A percentile compares a stretch with the other conserved stretches of the same genome.
Evolutionary conservation across 2,888 invertebrate genomes (phyloP).

Genomic region (Ophonus ardosiacus): DNA sequence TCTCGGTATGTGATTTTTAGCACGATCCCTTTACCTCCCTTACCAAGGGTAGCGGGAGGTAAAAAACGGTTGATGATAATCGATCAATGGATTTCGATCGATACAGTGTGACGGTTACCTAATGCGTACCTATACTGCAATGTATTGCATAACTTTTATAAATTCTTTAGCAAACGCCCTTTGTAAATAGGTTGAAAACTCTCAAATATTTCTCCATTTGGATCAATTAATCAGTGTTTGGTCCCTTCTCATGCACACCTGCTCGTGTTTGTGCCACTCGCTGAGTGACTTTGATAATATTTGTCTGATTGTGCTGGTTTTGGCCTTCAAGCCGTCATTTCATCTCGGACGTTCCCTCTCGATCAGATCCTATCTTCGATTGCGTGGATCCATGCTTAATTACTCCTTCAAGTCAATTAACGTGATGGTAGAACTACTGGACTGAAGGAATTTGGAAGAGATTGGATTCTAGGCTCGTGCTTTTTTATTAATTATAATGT

Average conservation of each 20-base stretch:
- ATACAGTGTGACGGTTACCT: too few relatives aligned
- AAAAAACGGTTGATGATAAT: too few relatives aligned
- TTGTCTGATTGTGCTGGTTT: constrained; percentile 55
- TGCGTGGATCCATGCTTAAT: constrained; percentile 28
- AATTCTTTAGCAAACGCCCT: background rate
- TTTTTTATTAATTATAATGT: background rate
- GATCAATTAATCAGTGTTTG: background rate
- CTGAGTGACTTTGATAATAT: constrained; percentile 51
- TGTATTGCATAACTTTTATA: background rate
- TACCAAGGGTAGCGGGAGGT: too few relatives aligned
- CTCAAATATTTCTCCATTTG: background rate
- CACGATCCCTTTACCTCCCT: too few relatives aligned
- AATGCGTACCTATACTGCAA: background rate
- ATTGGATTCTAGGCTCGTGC: background rate
- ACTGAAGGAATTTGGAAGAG: background rate
- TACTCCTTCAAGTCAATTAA: constrained; percentile 36
- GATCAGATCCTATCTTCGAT: constrained; percentile 37
- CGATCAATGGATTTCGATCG: too few relatives aligned
- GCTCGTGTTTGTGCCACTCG: constrained; percentile 19
- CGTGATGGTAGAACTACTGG: background rate
- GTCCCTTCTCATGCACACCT: constrained; percentile 32
- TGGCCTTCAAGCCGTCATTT: constrained; percentile 33
- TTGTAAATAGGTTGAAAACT: background rate
- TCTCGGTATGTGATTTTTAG: too few relatives aligned
- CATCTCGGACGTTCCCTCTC: constrained; percentile 48